Evolutionary conservation across 1,140 invertebrate genomes (phyloP).

Genomic region (Mycetomoellerius zeteki): DNA sequence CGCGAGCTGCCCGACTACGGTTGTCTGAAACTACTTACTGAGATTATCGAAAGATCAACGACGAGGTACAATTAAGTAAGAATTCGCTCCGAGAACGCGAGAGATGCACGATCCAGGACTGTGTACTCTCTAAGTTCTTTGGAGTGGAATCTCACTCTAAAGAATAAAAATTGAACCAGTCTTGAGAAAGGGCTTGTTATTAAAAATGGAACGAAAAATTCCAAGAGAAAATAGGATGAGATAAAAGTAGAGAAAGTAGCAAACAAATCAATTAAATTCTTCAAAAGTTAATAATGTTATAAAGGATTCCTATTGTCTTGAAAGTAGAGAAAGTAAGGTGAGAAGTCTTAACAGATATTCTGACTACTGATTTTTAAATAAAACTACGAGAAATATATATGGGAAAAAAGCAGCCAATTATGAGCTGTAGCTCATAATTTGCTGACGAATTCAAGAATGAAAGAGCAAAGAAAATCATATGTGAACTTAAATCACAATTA

Average conservation of each 20-base stretch:
- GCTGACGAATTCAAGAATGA: neutral
- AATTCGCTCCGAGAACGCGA: neutral
- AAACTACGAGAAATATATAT: neutral
- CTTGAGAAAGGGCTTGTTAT: neutral
- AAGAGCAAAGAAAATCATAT: neutral
- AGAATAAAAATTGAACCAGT: too few relatives aligned
- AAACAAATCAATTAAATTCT: too few relatives aligned
- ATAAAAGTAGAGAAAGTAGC: neutral
- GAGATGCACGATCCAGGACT: neutral
- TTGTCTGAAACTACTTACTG: neutral
- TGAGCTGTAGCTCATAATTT: neutral
- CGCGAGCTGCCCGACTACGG: constrained; percentile 21
- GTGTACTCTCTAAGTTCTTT: neutral
- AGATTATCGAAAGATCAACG: constrained; percentile 4
- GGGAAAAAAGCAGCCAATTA: neutral
- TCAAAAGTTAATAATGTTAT: too few relatives aligned
- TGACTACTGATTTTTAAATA: neutral
- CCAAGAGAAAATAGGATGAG: neutral
- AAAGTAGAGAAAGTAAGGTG: neutral
- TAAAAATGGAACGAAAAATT: constrained; percentile 3
- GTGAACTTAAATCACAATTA: neutral
- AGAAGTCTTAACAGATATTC: neutral
- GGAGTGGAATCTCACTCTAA: too few relatives aligned
- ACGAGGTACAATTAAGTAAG: neutral
- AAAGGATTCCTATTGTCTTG: too few relatives aligned